phyloP scores from a whole-genome alignment of 2,797 vertebrate genomes.

The Leptodactylus fallax region DNA sequence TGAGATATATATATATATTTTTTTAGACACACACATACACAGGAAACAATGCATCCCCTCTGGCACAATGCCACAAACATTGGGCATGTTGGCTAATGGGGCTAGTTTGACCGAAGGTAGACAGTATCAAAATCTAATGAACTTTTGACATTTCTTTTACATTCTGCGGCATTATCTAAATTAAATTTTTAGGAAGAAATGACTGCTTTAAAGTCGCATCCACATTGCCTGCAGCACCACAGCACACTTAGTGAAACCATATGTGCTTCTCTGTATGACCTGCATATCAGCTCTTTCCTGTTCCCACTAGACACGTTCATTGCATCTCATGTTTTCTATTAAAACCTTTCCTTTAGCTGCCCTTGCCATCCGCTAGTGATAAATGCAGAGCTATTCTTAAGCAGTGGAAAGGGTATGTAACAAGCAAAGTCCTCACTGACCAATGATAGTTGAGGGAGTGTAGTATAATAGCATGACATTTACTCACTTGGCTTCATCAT shows the following conservation, averaged over 20 bases:
- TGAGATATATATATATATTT: no score
- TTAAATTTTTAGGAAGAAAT: constrained; percentile 10
- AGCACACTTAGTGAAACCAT: constrained; percentile 59
- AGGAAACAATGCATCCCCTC: not conserved
- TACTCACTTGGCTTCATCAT: not conserved
- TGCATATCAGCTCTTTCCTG: constrained; percentile 46
- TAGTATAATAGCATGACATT: not conserved
- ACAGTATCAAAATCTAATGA: constrained; percentile 5
- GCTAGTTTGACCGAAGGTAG: not conserved
- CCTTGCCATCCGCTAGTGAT: constrained; percentile 26
- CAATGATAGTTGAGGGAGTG: no score
- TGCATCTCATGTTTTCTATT: constrained; percentile 56
- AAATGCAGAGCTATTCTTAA: not conserved
- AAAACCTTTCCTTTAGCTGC: constrained; percentile 45
- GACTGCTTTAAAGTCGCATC: constrained; percentile 50
- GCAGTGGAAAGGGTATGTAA: not conserved
- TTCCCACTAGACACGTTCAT: constrained; percentile 44
- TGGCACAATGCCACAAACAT: not conserved
- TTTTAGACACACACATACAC: no score
- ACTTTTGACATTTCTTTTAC: constrained; percentile 23
- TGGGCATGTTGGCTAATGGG: not conserved
- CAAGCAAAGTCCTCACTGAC: not conserved
- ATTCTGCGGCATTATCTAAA: constrained; percentile 32
- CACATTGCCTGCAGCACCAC: constrained; percentile 56
- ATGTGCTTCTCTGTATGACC: constrained; percentile 59